Evolutionary conservation across 2,113 vertebrate species (phyloP).

Genomic region (Lathamus discolor): DNA sequence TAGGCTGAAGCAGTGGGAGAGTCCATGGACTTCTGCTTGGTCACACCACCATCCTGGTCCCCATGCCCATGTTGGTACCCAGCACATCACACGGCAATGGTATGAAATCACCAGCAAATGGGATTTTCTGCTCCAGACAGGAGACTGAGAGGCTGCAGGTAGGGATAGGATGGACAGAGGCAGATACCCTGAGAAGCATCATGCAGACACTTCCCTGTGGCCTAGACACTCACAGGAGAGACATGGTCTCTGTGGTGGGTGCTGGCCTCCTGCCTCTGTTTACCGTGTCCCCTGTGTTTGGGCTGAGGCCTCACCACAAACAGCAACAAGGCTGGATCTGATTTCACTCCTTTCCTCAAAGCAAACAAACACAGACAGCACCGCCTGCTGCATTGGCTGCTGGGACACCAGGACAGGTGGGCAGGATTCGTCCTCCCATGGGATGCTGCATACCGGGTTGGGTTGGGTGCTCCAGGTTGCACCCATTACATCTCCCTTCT

Average conservation of each 20-base stretch:
- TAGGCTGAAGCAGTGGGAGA: background rate
- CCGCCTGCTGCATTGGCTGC: fast-evolving
- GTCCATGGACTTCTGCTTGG: background rate
- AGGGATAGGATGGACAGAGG: background rate
- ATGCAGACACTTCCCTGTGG: background rate
- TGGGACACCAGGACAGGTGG: background rate
- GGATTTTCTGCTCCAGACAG: background rate
- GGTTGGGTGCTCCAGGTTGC: background rate
- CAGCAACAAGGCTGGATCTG: background rate
- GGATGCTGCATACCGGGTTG: fast-evolving
- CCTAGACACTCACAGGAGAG: background rate
- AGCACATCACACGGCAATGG: background rate
- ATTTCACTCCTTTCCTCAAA: conserved; percentile 24
- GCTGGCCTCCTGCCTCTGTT: background rate
- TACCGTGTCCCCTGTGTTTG: background rate
- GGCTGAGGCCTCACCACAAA: background rate
- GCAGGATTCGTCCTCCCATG: fast-evolving
- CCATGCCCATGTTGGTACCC: fast-evolving
- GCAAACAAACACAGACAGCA: background rate
- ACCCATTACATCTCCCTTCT: fast-evolving
- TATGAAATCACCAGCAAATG: background rate
- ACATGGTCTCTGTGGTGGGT: fast-evolving
- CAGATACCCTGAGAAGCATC: background rate
- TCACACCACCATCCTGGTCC: background rate
- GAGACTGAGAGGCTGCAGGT: background rate